Conservation (phyloP, 2,888 invertebrate genomes). For the Itoplectis maculator region DNA sequence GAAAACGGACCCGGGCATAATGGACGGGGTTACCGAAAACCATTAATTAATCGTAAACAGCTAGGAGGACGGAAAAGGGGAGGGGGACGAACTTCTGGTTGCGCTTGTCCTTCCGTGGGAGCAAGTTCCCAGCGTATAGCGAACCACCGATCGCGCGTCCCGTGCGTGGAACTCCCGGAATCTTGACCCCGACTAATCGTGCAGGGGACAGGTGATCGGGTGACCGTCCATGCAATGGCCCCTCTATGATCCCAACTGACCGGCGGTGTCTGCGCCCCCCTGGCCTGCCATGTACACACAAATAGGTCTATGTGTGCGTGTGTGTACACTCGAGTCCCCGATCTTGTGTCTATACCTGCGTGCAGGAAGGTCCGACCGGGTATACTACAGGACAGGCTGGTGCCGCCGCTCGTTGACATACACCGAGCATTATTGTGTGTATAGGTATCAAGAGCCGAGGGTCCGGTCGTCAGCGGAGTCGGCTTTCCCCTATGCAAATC, state of each 20-base stretch:
- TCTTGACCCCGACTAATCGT: conserved; percentile 83
- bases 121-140: conserved; percentile 56
- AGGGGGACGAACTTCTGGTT: conserved; percentile 46
- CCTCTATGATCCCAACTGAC: conserved; percentile 74
- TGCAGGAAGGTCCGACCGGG: conserved; percentile 29
- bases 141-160: conserved; percentile 9
- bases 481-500: conserved; percentile 66
- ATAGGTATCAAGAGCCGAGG: conserved; percentile 42
- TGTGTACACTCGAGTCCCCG: conserved; percentile 40
- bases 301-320: conserved; percentile 22
- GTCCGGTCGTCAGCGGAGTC: conserved; percentile 37
- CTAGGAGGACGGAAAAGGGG: conserved; percentile 64
- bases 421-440: conserved; percentile 14
- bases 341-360: conserved; percentile 49
- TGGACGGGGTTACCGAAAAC: conserved; percentile 74
- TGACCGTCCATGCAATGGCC: conserved; percentile 57
- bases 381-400: neutral
- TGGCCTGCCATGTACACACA: conserved; percentile 2
- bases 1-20: conserved; percentile 12
- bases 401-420: neutral
- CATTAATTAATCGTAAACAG: conserved; percentile 83
- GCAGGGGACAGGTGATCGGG: conserved; percentile 80
- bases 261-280: conserved; percentile 67
- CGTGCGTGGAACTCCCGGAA: conserved; percentile 61
- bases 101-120: conserved; percentile 62